Evolutionary conservation across 1,140 invertebrate genomes (phyloP).

Genomic region (Chlorops oryzae): DNA sequence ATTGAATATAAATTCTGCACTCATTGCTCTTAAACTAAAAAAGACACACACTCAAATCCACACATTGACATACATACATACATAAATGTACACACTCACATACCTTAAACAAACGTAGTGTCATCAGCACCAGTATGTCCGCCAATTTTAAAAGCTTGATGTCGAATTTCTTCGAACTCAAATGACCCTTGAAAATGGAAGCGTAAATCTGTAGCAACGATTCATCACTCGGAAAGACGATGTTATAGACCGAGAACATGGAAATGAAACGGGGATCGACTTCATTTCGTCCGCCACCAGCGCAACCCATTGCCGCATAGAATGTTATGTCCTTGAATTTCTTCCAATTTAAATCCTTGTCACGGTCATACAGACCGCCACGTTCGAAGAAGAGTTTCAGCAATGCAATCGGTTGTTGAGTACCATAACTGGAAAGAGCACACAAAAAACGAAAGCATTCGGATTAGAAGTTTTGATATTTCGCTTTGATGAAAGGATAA

Average conservation of each 20-base stretch:
- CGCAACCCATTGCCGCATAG: slow-evolving; percentile 68
- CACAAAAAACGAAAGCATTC: neutral
- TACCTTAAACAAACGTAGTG: slow-evolving; percentile 77
- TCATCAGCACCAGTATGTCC: slow-evolving; percentile 65
- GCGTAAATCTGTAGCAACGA: slow-evolving; percentile 78
- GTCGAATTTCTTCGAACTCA: slow-evolving; percentile 55
- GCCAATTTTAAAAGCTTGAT: slow-evolving; percentile 60
- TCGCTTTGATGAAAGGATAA: neutral
- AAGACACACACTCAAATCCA: neutral
- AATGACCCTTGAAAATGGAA: slow-evolving; percentile 74
- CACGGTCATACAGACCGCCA: slow-evolving; percentile 79
- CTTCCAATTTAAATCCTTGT: slow-evolving; percentile 87
- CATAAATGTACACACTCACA: slow-evolving; percentile 1
- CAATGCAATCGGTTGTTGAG: slow-evolving; percentile 86
- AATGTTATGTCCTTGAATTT: slow-evolving; percentile 77
- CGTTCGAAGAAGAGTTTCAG: slow-evolving; percentile 80
- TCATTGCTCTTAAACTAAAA: neutral
- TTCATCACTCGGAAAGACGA: slow-evolving; percentile 69
- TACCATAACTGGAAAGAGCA: slow-evolving; percentile 63
- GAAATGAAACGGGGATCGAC: slow-evolving; percentile 86
- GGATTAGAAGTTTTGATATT: neutral
- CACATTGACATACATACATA: neutral
- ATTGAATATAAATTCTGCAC: neutral
- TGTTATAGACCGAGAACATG: slow-evolving; percentile 80
- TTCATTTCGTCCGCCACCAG: slow-evolving; percentile 74